Evolutionary conservation across 1,140 invertebrate genomes (phyloP), one percentile per base, ranked within the genome.

Genomic region (Bombus turneri): DNA sequence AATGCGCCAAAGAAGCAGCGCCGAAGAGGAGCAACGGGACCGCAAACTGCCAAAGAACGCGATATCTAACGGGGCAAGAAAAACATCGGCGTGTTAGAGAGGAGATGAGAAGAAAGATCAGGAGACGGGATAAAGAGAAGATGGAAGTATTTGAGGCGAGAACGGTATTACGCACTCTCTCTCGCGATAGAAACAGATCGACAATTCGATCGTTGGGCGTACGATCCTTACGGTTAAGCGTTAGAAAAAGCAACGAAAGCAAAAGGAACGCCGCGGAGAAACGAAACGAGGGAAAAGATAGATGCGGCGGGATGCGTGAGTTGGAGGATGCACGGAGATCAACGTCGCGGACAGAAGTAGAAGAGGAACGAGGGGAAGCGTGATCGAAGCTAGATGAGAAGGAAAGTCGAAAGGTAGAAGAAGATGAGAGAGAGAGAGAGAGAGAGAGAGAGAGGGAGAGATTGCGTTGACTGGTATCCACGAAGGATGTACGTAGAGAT

Each of bases 401-500:
- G 15, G 28, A n/a, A n/a, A 28, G 12, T 8, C n/a, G 22, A 64
- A 1, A 64, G n/a, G 10, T 5, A 82, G 80, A 64, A 74, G 39
- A 43, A 31, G 80, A 64, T 6, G 39, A 25, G 5, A 28, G 6
- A n/a, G 53, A 8, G 53, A 73, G 13, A 41, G 53, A 76, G 25
- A 12, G 43, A 41, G 34, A 59, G 64, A 78, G 34, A 22, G 10
- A 57, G 31, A 31, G 64, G 15, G 13, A 25, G 43, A 68, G 73
- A 77, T 83, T 76, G 74, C 53, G 74, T 57, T 57, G 31, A 64
- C 41, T 31, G 64, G 53, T 85, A 84, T 79, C 75, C 82, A 62
- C 62, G 66, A 25, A 73, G 57, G 43, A 53, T 75, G 62, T 72
- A 84, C 75, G 76, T 79, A 79, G 47, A 81, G 84, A 81, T 85